Evolutionary conservation across 2,113 vertebrate species (phyloP).

Genomic region (Forbesichthys agassizii): DNA sequence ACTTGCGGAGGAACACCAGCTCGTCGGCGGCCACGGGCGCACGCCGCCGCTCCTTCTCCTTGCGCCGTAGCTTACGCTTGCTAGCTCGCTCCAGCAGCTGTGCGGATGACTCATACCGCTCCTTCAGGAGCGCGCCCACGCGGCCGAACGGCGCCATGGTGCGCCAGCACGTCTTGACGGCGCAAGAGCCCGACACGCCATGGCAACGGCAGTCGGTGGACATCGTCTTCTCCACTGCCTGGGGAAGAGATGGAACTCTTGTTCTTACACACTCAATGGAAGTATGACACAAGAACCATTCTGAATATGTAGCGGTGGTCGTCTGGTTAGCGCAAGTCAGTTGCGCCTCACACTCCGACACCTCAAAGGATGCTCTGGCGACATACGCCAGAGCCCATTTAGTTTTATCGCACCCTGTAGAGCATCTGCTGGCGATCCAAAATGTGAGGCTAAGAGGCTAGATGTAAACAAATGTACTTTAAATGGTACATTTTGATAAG

Average conservation of each 20-base stretch:
- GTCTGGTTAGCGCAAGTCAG: too few species aligned
- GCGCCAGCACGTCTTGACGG: slow-evolving; percentile 96
- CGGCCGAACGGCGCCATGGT: slow-evolving; percentile 90
- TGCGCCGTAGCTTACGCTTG: slow-evolving; percentile 82
- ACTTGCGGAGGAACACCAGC: slow-evolving; percentile 89
- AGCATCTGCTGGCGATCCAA: too few species aligned
- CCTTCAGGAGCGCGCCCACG: slow-evolving; percentile 88
- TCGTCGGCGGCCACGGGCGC: slow-evolving; percentile 79
- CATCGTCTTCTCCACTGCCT: slow-evolving; percentile 91
- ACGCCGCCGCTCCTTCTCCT: slow-evolving; percentile 82
- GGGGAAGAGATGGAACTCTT: neutral
- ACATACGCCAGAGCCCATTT: too few species aligned
- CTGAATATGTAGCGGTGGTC: too few species aligned
- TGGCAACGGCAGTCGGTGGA: slow-evolving; percentile 94
- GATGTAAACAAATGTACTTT: too few species aligned
- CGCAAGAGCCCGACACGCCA: slow-evolving; percentile 96
- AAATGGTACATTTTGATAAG: too few species aligned
- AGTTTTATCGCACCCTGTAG: too few species aligned
- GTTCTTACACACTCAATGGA: too few species aligned
- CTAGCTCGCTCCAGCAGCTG: slow-evolving; percentile 82
- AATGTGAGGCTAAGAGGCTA: too few species aligned
- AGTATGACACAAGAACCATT: too few species aligned
- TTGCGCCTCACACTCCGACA: too few species aligned
- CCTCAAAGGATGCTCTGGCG: too few species aligned
- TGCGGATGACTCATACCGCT: slow-evolving; percentile 90